Percentiles rank a stretch among this genome's conserved stretches.
These are phyloP conservation scores for Drosophila lacertosa DNA, from an alignment of 1,140 invertebrate genomes.

Conservation along the genomic window DNA sequence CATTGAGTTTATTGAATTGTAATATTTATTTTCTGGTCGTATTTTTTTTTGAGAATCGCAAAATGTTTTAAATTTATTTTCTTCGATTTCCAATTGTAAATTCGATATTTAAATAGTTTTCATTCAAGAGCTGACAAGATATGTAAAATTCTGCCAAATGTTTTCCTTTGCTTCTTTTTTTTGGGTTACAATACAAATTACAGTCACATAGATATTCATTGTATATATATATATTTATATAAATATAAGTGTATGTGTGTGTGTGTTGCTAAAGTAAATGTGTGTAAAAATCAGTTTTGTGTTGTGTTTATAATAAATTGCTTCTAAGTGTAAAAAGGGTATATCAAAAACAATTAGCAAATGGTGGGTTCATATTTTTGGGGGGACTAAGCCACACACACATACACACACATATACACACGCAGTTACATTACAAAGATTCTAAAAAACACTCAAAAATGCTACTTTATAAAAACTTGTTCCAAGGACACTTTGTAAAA, in stretches of 20 bases:
- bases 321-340: slow-evolving; percentile 16
- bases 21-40: slow-evolving; percentile 18
- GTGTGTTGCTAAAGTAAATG: slow-evolving; percentile 20
- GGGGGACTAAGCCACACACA: slow-evolving; percentile 10
- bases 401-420: slow-evolving; percentile 20
- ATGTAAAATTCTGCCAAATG: slow-evolving; percentile 43
- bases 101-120: slow-evolving; percentile 52
- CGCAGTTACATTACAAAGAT: slow-evolving; percentile 12
- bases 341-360: slow-evolving; percentile 31
- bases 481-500: slow-evolving; percentile 54
- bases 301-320: slow-evolving; percentile 22
- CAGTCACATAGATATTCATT: slow-evolving; percentile 34
- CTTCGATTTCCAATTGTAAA: slow-evolving; percentile 54
- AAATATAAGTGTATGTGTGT: slow-evolving; percentile 7
- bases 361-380: slow-evolving; percentile 42
- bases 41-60: slow-evolving; percentile 6
- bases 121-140: slow-evolving; percentile 23
- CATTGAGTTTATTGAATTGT: slow-evolving; percentile 29
- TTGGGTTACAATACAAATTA: slow-evolving; percentile 33
- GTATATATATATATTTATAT: slow-evolving; percentile 28
- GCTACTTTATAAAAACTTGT: slow-evolving; percentile 28
- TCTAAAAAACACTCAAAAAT: slow-evolving; percentile 31
- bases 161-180: neutral
- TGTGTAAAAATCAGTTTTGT: slow-evolving; percentile 33
- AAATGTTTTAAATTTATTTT: slow-evolving; percentile 25